phyloP scores from a whole-genome alignment of 2,888 invertebrate genomes.

The Ganaspis brasiliensis region DNA sequence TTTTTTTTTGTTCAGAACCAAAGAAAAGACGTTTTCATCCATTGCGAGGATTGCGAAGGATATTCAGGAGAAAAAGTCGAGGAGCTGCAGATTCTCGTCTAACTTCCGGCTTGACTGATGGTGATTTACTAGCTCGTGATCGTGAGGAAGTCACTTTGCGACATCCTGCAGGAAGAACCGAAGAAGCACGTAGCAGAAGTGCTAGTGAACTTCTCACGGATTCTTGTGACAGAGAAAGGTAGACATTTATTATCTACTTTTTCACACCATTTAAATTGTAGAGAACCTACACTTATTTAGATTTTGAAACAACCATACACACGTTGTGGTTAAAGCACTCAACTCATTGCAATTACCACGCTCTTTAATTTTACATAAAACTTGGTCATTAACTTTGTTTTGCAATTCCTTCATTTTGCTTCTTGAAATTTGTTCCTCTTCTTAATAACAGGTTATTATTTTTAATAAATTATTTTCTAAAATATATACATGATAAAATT shows the following conservation, averaged over 20 bases:
- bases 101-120: slow-evolving; percentile 61
- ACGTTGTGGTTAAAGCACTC: slow-evolving; percentile 47
- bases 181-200: slow-evolving; percentile 83
- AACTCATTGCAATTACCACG: slow-evolving; percentile 41
- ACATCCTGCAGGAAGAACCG: slow-evolving; percentile 80
- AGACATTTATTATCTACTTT: slow-evolving; percentile 40
- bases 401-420: neutral
- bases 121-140: slow-evolving; percentile 75
- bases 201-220: slow-evolving; percentile 86
- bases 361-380: neutral
- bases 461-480: neutral
- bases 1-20: too few species aligned
- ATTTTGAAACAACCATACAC: neutral
- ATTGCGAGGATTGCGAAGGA: slow-evolving; percentile 86
- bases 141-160: slow-evolving; percentile 81
- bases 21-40: slow-evolving; percentile 85
- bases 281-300: neutral
- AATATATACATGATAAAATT: too few species aligned
- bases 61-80: slow-evolving; percentile 85
- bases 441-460: neutral
- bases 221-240: slow-evolving; percentile 75
- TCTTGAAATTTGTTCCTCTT: neutral
- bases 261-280: slow-evolving; percentile 23
- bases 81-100: slow-evolving; percentile 79
- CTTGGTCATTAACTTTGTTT: slow-evolving; percentile 13